A percentile compares a stretch with the other conserved stretches of the same genome.
Evolutionary conservation across 2,888 invertebrate species (phyloP).

Genomic region (Thera britannica): DNA sequence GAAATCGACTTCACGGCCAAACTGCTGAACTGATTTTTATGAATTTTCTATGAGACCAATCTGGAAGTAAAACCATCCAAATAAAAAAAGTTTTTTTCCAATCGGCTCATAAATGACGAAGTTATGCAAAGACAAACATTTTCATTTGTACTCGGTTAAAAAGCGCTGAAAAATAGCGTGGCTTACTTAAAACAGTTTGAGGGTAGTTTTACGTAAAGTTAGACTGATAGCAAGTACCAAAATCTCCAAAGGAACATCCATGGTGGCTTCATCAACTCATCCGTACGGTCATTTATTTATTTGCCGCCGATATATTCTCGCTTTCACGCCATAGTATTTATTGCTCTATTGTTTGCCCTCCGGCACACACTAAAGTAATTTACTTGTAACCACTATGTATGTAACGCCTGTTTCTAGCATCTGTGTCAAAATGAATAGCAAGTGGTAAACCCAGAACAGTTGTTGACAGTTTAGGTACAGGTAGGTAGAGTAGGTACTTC

Average conservation of each 20-base stretch:
- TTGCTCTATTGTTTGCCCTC: constrained; percentile 79
- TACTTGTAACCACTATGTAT: constrained; percentile 66
- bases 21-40: no score
- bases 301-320: constrained; percentile 72
- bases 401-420: constrained; percentile 52
- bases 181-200: no score
- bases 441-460: constrained; percentile 41
- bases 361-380: constrained; percentile 63
- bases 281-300: constrained; percentile 63
- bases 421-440: constrained; percentile 62
- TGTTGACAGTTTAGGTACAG: constrained; percentile 16
- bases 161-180: no score
- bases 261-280: constrained; percentile 6
- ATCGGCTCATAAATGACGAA: no score
- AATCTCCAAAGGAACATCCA: background rate
- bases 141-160: no score
- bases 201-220: no score
- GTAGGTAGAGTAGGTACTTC: background rate
- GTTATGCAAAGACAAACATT: no score
- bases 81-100: no score
- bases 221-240: no score
- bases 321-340: constrained; percentile 75
- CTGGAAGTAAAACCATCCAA: no score
- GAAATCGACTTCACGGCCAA: no score
- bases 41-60: no score